Evolutionary conservation across 2,113 vertebrate genomes (phyloP).

Genomic region (Terrapene triunguis): DNA sequence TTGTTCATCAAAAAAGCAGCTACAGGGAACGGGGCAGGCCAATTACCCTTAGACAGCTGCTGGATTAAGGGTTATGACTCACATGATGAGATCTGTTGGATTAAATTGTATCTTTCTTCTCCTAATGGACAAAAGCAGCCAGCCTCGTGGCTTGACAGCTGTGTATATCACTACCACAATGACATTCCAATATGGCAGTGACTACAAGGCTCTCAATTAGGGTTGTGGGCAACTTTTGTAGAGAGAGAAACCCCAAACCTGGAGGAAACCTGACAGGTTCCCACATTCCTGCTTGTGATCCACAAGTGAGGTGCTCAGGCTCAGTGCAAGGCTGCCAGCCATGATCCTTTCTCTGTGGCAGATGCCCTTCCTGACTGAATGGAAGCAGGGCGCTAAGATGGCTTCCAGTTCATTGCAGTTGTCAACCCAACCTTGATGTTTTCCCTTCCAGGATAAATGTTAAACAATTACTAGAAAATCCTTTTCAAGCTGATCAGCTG

Average conservation of each 20-base stretch:
- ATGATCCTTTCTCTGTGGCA: not conserved
- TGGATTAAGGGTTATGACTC: not conserved
- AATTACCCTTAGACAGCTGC: not conserved
- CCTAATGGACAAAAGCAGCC: conserved; percentile 6
- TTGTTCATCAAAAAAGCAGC: not conserved
- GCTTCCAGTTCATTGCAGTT: conserved; percentile 21
- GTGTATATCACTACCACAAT: not conserved
- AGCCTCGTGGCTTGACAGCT: conserved; percentile 14
- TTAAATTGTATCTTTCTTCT: not conserved
- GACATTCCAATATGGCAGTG: conserved; percentile 8
- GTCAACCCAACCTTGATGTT: conserved; percentile 1
- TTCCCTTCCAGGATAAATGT: not conserved
- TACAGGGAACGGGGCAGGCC: not conserved
- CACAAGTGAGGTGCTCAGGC: not conserved
- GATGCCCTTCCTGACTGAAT: not conserved
- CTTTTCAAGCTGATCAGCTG: not conserved
- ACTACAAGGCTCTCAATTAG: not conserved
- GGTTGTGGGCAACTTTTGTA: not conserved
- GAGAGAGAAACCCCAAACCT: not conserved
- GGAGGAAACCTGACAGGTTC: not conserved
- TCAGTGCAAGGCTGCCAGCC: not conserved
- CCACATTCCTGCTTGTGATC: not conserved
- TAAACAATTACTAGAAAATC: not conserved
- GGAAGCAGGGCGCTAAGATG: conserved; percentile 12
- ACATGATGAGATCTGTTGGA: not conserved